Conservation (phyloP, 2,797 vertebrate species). For the Pseudopleuronectes americanus region DNA sequence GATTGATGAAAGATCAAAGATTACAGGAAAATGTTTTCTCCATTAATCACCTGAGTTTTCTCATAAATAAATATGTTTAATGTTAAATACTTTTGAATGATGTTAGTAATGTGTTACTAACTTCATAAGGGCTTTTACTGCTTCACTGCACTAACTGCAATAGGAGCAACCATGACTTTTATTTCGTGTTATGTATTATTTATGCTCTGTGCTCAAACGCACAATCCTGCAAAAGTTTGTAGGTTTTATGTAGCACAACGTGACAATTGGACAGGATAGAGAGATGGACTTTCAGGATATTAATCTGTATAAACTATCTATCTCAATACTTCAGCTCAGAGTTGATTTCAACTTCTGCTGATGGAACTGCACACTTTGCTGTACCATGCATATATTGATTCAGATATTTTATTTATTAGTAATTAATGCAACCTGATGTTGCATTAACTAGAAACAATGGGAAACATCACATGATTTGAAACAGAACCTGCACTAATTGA, state of each 20-base stretch:
- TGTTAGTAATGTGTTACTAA: background rate
- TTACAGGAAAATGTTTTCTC: slow-evolving; percentile 2
- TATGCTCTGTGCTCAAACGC: too few relatives aligned
- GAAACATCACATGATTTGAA: slow-evolving; percentile 3
- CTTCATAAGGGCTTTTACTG: background rate
- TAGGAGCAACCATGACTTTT: slow-evolving; percentile 4
- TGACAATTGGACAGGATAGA: too few relatives aligned
- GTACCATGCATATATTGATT: slow-evolving; percentile 6
- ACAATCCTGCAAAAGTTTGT: too few relatives aligned
- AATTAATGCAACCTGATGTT: slow-evolving; percentile 1
- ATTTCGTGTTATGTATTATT: too few relatives aligned
- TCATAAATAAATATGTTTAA: background rate
- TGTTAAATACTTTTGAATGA: too few relatives aligned
- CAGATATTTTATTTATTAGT: slow-evolving; percentile 6
- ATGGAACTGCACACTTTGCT: slow-evolving; percentile 9
- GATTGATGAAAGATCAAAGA: background rate
- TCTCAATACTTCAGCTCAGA: slow-evolving; percentile 33
- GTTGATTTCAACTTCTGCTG: slow-evolving; percentile 14
- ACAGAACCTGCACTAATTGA: background rate
- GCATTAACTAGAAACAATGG: background rate
- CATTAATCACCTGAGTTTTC: background rate
- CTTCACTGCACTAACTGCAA: background rate
- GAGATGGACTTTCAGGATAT: too few relatives aligned
- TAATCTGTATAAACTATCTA: background rate
- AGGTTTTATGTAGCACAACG: too few relatives aligned